Percentiles rank a stretch among this genome's conserved stretches.
phyloP scores from a whole-genome alignment of 1,140 invertebrate genomes.

The Goniozus legneri region DNA sequence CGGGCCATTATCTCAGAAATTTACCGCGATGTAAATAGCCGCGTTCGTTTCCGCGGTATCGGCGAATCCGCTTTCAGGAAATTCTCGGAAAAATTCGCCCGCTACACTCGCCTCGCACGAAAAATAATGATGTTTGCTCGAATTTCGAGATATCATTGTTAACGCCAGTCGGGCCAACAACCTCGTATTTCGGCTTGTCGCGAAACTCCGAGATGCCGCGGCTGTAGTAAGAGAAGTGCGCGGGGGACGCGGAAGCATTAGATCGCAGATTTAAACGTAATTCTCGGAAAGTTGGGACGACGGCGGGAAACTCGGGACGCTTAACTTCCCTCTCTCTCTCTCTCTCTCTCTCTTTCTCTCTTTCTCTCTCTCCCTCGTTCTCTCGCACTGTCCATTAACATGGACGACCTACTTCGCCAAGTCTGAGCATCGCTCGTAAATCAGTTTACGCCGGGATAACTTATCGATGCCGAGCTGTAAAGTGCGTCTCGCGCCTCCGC shows the following conservation, averaged over 20 bases:
- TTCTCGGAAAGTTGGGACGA: slow-evolving; percentile 11
- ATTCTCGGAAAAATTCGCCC: slow-evolving; percentile 22
- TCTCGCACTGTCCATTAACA: slow-evolving; percentile 15
- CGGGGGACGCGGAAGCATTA: not conserved
- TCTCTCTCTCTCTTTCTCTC: slow-evolving; percentile 4
- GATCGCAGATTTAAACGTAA: slow-evolving; percentile 10
- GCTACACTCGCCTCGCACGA: too few relatives aligned
- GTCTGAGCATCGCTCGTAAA: slow-evolving; percentile 18
- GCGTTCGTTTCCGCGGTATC: slow-evolving; percentile 11
- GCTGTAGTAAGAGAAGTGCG: too few relatives aligned
- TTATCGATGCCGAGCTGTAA: slow-evolving; percentile 29
- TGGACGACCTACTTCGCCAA: slow-evolving; percentile 29
- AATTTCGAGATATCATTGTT: slow-evolving; percentile 31
- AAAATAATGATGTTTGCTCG: slow-evolving; percentile 33
- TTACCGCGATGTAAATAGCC: slow-evolving; percentile 23
- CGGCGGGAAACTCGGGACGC: slow-evolving; percentile 19
- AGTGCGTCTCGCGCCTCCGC: too few relatives aligned
- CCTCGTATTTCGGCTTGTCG: slow-evolving; percentile 30
- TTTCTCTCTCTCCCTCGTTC: slow-evolving; percentile 4
- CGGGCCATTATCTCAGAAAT: slow-evolving; percentile 18
- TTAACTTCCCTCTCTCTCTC: slow-evolving; percentile 4
- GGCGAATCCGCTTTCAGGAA: slow-evolving; percentile 13
- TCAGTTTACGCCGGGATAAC: slow-evolving; percentile 26
- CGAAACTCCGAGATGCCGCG: too few relatives aligned
- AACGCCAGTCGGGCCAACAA: slow-evolving; percentile 25